Evolutionary conservation across 92 coral and sea anemone species (phyloP).

Genomic region (Siderastrea radians): DNA sequence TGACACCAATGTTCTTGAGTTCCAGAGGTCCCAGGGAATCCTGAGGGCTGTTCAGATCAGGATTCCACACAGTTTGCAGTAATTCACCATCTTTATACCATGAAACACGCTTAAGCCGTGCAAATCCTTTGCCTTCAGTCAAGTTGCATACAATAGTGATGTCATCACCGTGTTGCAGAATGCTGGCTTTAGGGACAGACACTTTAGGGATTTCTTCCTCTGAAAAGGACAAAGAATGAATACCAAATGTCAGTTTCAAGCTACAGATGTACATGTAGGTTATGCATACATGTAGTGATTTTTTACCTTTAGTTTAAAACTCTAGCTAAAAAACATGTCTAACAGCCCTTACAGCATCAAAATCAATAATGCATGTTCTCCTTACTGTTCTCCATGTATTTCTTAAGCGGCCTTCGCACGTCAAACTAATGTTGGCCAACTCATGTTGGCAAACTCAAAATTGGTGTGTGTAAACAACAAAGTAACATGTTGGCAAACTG

Average conservation of each 20-base stretch:
- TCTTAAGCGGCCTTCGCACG: too few species aligned
- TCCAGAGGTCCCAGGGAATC: conserved; percentile 35
- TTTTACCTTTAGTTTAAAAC: too few species aligned
- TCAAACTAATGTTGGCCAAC: too few species aligned
- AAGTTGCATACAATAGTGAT: conserved; percentile 58
- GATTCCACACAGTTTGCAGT: conserved; percentile 27
- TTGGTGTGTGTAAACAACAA: too few species aligned
- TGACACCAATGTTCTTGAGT: conserved; percentile 19
- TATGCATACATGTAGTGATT: background rate
- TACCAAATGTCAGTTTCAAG: background rate
- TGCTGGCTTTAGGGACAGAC: conserved; percentile 14
- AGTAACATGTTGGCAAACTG: too few species aligned
- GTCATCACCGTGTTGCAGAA: conserved; percentile 19
- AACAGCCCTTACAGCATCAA: too few species aligned
- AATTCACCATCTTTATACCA: conserved; percentile 62
- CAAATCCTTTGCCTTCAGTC: conserved; percentile 22
- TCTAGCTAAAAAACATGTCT: too few species aligned
- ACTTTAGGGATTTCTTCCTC: conserved; percentile 65
- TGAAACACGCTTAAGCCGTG: conserved; percentile 45
- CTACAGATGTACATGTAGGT: too few species aligned
- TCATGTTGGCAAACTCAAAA: too few species aligned
- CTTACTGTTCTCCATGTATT: too few species aligned
- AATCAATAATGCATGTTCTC: too few species aligned
- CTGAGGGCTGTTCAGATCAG: conserved; percentile 21
- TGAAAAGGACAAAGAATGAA: conserved; percentile 10